Evolutionary conservation across 2,888 invertebrate genomes (phyloP), one percentile per base, ranked within the genome.

Genomic region (Aleiodes leptofemur): DNA sequence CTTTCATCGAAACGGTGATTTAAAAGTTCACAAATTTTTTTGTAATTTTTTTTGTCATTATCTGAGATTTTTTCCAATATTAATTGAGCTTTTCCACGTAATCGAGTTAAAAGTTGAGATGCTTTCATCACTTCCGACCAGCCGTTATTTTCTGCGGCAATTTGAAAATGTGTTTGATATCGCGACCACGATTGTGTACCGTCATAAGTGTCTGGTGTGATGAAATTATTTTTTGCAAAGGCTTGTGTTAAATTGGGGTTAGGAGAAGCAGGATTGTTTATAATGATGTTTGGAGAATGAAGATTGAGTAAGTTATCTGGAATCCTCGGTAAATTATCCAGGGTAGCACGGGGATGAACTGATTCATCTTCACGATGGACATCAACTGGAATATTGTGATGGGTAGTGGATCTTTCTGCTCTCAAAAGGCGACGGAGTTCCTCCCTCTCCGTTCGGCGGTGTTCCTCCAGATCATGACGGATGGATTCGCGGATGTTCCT

Each of bases 131-230:
- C 23, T 11, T 8, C 29, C 4, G 56, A 56, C 23, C 56, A 56
- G 7, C 23, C 56, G 29, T 56, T 56, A 56, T 56, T 16, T 9
- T 56, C 29, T 3, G 14, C 56, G 9, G 56, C 56, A 8, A 56
- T 56, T 6, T 56, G 8, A 3, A 29, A 14, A 23, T 23, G 56
- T 56, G 23, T 56, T 8, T 16, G 16, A 29, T 56, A 56, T 0
- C 56, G 8, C 16, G 9, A 16, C 56, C 56, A 56, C 5, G 23
- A 29, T 4, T 9, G 9, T 23, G 56, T 4, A 56, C 56, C 56
- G 29, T 56, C 11, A 29, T 23, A 56, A 56, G 56, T 56, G 23
- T 56, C 56, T 7, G 56, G 56, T 29, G 23, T 6, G 56, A 56
- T 56, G 6, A 43, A 43, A 9, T 43, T 43, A 43, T 9, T 43